These are phyloP conservation scores for Heterotis niloticus DNA, from an alignment of 2,113 vertebrate genomes.

Conservation along the genomic window DNA sequence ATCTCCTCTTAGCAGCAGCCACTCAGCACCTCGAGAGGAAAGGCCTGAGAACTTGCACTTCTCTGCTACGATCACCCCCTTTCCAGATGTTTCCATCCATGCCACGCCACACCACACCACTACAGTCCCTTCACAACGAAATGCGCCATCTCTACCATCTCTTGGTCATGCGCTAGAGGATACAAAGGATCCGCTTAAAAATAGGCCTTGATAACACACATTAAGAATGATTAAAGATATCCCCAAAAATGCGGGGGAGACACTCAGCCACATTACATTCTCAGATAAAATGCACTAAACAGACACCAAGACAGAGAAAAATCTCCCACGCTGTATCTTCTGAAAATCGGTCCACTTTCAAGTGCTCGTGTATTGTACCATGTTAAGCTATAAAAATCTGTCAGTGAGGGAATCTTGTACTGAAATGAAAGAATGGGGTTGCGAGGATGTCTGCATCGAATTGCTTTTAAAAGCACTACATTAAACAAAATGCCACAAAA, in stretches of 20 bases:
- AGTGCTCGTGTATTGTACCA: not conserved
- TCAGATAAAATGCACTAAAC: slow-evolving; percentile 22
- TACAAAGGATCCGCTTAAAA: not conserved
- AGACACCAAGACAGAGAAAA: not conserved
- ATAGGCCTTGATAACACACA: slow-evolving; percentile 19
- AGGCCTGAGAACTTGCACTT: not conserved
- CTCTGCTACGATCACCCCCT: not conserved
- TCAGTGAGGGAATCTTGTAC: not conserved
- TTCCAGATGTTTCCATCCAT: not conserved
- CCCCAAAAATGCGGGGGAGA: slow-evolving; percentile 2
- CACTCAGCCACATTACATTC: not conserved
- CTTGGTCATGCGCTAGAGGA: slow-evolving; percentile 3
- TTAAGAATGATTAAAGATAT: slow-evolving; percentile 22
- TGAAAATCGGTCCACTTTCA: not conserved
- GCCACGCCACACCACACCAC: not conserved
- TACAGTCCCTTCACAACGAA: not conserved
- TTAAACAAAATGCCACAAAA: slow-evolving; percentile 5
- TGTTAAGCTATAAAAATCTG: not conserved
- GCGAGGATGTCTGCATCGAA: not conserved
- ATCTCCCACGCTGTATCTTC: not conserved
- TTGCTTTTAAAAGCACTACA: not conserved
- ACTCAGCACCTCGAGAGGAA: not conserved
- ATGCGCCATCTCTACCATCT: not conserved
- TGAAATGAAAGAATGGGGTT: not conserved
- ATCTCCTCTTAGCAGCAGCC: not conserved